Percentiles rank a stretch among this genome's conserved stretches.
Conservation (phyloP, 2,888 invertebrate species). For the Lysandra bellargus region DNA sequence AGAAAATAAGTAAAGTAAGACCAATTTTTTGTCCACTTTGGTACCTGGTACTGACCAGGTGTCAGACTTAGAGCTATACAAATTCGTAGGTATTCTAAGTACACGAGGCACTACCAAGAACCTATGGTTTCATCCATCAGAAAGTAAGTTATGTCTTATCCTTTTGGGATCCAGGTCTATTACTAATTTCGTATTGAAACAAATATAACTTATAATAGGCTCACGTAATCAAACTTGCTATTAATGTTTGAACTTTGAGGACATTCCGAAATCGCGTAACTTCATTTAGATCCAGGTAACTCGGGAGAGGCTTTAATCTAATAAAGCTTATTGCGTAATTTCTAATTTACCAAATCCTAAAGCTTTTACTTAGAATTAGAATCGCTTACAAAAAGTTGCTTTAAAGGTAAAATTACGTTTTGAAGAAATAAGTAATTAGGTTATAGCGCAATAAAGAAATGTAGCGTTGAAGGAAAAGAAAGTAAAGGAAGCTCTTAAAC, state of each 20-base stretch:
- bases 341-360: background rate
- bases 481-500: background rate
- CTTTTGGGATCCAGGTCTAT: background rate
- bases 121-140: too few relatives aligned
- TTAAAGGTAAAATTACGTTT: background rate
- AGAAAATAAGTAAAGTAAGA: too few relatives aligned
- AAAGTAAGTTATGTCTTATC: too few relatives aligned
- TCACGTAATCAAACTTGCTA: constrained; percentile 13
- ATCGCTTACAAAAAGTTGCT: background rate
- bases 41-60: too few relatives aligned
- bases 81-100: too few relatives aligned
- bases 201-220: background rate
- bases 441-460: background rate
- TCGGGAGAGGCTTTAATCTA: background rate
- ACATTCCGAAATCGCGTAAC: background rate
- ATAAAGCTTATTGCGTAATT: constrained; percentile 9
- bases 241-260: constrained; percentile 27
- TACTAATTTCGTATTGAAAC: background rate
- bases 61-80: too few relatives aligned
- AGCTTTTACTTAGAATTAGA: background rate
- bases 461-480: background rate
- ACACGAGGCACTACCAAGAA: too few relatives aligned
- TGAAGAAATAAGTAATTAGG: background rate
- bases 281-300: constrained; percentile 8
- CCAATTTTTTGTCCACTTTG: too few relatives aligned